Evolutionary conservation across 2,797 vertebrate genomes (phyloP).

Genomic region (Lacerta agilis): DNA sequence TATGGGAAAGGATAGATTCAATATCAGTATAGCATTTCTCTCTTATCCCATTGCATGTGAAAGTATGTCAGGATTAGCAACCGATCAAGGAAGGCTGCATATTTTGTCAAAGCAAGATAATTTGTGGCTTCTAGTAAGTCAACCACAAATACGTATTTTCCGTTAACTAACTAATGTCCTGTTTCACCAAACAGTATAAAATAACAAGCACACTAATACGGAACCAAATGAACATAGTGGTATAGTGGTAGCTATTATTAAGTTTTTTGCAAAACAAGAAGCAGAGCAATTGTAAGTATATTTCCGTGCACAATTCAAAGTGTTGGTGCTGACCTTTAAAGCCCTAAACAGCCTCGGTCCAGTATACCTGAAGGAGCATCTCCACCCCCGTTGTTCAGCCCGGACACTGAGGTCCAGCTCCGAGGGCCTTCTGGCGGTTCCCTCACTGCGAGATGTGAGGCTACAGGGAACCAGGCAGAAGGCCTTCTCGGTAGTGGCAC

Average conservation of each 20-base stretch:
- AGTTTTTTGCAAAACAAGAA: not conserved
- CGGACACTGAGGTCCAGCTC: too few species aligned
- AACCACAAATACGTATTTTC: not conserved
- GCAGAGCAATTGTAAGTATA: too few species aligned
- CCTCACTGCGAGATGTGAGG: too few species aligned
- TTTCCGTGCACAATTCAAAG: too few species aligned
- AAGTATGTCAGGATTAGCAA: constrained; percentile 2
- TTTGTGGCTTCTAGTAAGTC: not conserved
- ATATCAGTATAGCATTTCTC: not conserved
- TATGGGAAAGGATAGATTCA: constrained; percentile 27
- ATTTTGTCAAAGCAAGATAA: not conserved
- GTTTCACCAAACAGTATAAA: not conserved
- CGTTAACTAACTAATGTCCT: not conserved
- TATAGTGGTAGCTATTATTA: not conserved
- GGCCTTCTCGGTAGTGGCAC: too few species aligned
- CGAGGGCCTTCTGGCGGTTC: too few species aligned
- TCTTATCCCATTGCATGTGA: not conserved
- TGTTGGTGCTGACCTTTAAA: too few species aligned
- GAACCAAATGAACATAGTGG: not conserved
- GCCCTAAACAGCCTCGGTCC: too few species aligned
- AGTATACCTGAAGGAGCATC: too few species aligned
- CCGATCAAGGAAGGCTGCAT: not conserved
- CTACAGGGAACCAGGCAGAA: too few species aligned
- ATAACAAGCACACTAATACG: too few species aligned
- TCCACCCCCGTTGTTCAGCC: too few species aligned